Evolutionary conservation across 2,888 invertebrate genomes (phyloP), one percentile per base, ranked within the genome.

Genomic region (Temnothorax rugatulus): DNA sequence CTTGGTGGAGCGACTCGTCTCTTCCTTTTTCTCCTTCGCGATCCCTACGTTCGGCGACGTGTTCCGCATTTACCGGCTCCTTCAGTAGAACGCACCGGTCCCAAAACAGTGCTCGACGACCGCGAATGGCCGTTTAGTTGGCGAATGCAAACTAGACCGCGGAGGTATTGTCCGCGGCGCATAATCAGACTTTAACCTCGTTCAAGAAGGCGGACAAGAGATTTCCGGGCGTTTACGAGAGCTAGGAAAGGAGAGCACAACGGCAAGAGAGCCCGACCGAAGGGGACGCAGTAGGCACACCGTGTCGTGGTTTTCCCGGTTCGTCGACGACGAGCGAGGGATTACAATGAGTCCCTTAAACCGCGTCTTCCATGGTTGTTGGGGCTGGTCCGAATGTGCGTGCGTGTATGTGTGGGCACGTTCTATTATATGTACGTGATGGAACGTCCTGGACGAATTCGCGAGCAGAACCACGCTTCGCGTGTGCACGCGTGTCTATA

Each of bases 161-260:
- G 83, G 84, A 91, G 89, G 84, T 90, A 91, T 91, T 91, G 93
- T 91, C 89, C 85, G 69, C 84, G 85, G 84, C 73, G 89, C 89
- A 91, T 92, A 92, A 93, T 92, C 92, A 90, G 90, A 91, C 91
- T 92, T 91, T 90, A 91, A 91, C 89, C 89, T 83, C 25, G 21
- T 18, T 74, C 88, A 89, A 91, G 89, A 88, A 90, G 89, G 68
- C 84, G 84, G 88, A 86, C 88, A 89, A 89, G 87, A 90, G 84
- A 88, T 90, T 89, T 87, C 85, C 90, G 69, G 77, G 64, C n/a
- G 52, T 25, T 44, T 63, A 25, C 66, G n/a, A 25, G 34, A 15
- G 44, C 9, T n/a, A 11, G 66, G 61, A 54, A 59, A 64, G 74
- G 73, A 57, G 8, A 44, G 57, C 18, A 34, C 34, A 7, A 34